phyloP scores from a whole-genome alignment of 2,888 invertebrate genomes.

The Caenorhabditis virilis region DNA sequence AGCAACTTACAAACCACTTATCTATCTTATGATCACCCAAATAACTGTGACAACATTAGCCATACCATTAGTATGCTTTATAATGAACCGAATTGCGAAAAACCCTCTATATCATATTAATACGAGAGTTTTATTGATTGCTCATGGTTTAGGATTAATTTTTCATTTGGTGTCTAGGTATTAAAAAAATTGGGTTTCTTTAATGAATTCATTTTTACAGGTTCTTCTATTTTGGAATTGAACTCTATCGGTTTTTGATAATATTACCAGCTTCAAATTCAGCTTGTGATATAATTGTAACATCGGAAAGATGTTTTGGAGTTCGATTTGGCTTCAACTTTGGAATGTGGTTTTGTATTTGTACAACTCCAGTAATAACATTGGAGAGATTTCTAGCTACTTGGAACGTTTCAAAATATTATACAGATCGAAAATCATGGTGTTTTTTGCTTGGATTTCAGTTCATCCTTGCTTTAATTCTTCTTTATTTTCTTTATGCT shows the following conservation, averaged over 20 bases:
- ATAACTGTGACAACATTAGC: neutral
- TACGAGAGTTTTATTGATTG: constrained; percentile 9
- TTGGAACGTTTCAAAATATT: constrained; percentile 2
- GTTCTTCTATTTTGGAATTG: no score
- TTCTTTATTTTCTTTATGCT: constrained; percentile 10
- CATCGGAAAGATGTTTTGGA: constrained; percentile 10
- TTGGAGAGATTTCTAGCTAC: constrained; percentile 10
- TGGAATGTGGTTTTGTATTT: constrained; percentile 17
- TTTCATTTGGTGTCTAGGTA: no score
- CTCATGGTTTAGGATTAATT: constrained; percentile 10
- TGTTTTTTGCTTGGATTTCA: constrained; percentile 6
- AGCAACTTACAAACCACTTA: constrained; percentile 6
- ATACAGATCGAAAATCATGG: constrained; percentile 12
- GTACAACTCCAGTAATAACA: constrained; percentile 15
- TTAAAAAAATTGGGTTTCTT: no score
- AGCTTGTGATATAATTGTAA: constrained; percentile 17
- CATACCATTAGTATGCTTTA: constrained; percentile 5
- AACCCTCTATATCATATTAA: constrained; percentile 16
- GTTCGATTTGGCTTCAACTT: constrained; percentile 14
- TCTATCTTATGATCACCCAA: neutral
- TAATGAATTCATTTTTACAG: no score
- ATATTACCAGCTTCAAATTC: no score
- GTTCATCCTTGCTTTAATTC: constrained; percentile 2
- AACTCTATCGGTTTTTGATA: no score
- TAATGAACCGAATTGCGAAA: constrained; percentile 5